Evolutionary conservation across 2,888 invertebrate genomes (phyloP), one percentile per base, ranked within the genome.

Genomic region (Lutraria lutraria): DNA sequence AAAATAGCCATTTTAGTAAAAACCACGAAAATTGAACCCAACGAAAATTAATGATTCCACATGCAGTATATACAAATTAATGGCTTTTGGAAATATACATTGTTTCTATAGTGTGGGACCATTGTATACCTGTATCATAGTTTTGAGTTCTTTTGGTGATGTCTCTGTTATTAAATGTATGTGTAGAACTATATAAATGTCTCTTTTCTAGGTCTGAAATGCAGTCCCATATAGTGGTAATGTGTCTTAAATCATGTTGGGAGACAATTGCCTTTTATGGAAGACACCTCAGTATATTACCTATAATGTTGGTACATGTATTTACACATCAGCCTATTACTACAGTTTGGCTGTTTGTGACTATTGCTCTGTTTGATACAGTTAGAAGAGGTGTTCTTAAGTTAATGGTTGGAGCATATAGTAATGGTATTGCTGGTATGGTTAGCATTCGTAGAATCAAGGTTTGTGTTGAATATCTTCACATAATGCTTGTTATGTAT

Each of bases 371-470:
- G 13, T 83, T 91, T 31, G 81, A 89, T 54, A 80, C 60, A 19
- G 83, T 90, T n/a, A 84, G 90, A 43, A 81, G 87, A 31, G 82
- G 86, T 81, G 21, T 89, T 10, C 53, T 91, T 13, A 56, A 89
- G 21, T 90, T 89, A 52, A 86, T 88, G 83, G 54, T 81, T 29
- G 63, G 60, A 25, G 90, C 72, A 6, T 68, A 85, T 25, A 15
- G 82, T n/a, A 85, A 85, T n/a, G 8, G 56, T 1, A 87, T 90
- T 31, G 68, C 82, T 81, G 79, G 60, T 13, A 16, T 54, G 81
- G 90, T 91, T 29, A 88, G 87, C 82, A 12, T 86, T 16, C 31
- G 79, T 6, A 87, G 91, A 86, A 76, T 88, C 19, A 54, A 84
- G 91, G 91, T 91, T 89, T 25, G 60, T 19, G 25, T 72, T 16